Percentiles rank a stretch among this genome's conserved stretches.
These are phyloP conservation scores for Callopanchax toddi DNA, from an alignment of 2,113 vertebrate genomes.

Conservation along the genomic window DNA sequence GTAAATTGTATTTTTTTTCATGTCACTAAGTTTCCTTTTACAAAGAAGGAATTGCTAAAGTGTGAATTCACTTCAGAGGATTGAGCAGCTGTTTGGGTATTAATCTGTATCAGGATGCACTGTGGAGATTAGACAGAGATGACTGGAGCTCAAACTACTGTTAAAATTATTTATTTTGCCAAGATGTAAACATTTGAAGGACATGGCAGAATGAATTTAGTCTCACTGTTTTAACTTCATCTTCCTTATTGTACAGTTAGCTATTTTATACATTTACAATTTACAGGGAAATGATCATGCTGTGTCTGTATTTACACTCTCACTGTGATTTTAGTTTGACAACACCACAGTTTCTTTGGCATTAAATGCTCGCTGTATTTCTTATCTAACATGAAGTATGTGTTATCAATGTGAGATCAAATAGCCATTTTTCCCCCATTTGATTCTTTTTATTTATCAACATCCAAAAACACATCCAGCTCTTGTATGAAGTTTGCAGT, in stretches of 20 bases:
- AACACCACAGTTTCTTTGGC: not conserved
- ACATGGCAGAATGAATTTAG: no score
- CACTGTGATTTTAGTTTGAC: not conserved
- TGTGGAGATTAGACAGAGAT: slow-evolving; percentile 6
- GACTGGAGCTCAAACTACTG: slow-evolving; percentile 29
- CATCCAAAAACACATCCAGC: slow-evolving; percentile 19
- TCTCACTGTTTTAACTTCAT: no score
- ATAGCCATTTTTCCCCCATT: slow-evolving; percentile 1
- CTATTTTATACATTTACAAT: not conserved
- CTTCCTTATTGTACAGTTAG: no score
- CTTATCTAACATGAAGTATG: not conserved
- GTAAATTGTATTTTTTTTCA: no score
- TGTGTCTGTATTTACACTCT: not conserved
- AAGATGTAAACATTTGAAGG: no score
- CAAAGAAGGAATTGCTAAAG: not conserved
- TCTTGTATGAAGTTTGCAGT: slow-evolving; percentile 46
- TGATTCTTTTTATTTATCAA: slow-evolving; percentile 16
- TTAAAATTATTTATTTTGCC: no score
- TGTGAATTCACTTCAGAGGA: slow-evolving; percentile 6
- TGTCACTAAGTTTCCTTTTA: not conserved
- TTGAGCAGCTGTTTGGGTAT: slow-evolving; percentile 29
- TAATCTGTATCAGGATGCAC: slow-evolving; percentile 22
- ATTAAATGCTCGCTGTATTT: not conserved
- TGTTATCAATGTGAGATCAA: slow-evolving; percentile 2
- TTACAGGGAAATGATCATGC: not conserved